Evolutionary conservation across 2,797 vertebrate species (phyloP), one percentile per base, ranked within the genome.

Genomic region (Propithecus deckenii): DNA sequence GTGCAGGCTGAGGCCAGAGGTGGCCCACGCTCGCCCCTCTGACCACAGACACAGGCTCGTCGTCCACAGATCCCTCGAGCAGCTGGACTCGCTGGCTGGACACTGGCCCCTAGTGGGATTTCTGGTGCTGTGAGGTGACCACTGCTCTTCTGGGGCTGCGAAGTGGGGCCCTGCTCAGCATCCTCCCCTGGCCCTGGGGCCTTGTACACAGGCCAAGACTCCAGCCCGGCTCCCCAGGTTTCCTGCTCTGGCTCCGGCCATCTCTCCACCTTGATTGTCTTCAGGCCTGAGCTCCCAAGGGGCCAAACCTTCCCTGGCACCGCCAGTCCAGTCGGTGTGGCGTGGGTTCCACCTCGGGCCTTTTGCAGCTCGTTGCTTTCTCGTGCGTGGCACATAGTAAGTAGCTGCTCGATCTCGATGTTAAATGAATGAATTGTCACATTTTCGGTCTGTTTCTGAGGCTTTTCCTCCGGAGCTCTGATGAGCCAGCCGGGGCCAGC

Each of bases 341-440:
- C 12, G 2, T 2, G 15, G 43, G 67, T 5, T 25, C 86, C 7
- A 5, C 25, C 38, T 20, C 1, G 28, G 48, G 63, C 35, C 3
- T 8, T 4, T 13, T 30, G 52, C 32, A 57, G 25, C 23, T 22
- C 28, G 1, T 22, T 41, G 9, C 48, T 50, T 25, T 35, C 69
- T 48, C 0, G 18, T 14, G 38, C 4, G 22, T 22, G n/a, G 80
- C 43, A 30, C 28, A 14, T 0, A 8, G 11, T 14, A 38, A 8
- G 11, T 11, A 32, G 59, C 76, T 3, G 11, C 46, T 55, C 43
- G 5, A 1, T n/a, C 18, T n/a, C 38, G 7, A 4, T 8, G 30
- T n/a, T 63, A 15, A 38, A 43, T 0, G 0, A 32, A 35, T 1
- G 46, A 63, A 3, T 32, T 0, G 7, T 48, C 52, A 11, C 32